Base-by-base conservation (phyloP, 2,888 invertebrate genomes). In the Zygothrica quintamaculata region DNA sequence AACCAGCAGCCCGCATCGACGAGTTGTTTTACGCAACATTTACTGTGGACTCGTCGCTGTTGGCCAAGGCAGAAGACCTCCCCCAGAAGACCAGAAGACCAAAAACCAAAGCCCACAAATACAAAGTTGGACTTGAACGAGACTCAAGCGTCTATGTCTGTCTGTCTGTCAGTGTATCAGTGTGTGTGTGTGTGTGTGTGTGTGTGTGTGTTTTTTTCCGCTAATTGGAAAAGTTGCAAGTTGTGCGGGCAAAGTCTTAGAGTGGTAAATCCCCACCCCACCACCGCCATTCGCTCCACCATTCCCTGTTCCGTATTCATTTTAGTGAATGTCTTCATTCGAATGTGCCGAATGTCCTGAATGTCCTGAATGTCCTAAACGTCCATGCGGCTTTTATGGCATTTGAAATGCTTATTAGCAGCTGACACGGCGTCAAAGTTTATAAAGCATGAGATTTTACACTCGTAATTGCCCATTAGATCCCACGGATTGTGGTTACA, bases 151-250 rank as follows among this genome's bases (percentile, higher is more conserved):
- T 26, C 33, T 44, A n/a, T 37, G 2, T 16, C 37, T 65, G 70
- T 61, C 55, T 79, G 65, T 50, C 13, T 29, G 13, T 50, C 12
- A 42, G 58, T 60, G 52, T 61, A 51, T 60, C n/a, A n/a, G n/a
- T n/a, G n/a, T n/a, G n/a, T n/a, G n/a, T 44, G 12, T 37, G 2
- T 16, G 39, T 65, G 70, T 61, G 55, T 79, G 65, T 50, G 22
- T 29, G 13, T 50, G 16, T 50, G 58, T 60, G 52, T 61, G 55
- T 60, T 71, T 81, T 86, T 77, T 80, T 75, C 64, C 88, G 87
- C 88, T 88, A 88, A 88, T 88, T 88, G 87, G 88, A 88, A 88
- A 88, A 88, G 87, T 88, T 88, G 77, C 71, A 81, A 84, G 85
- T 84, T 86, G 76, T 76, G 64, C 65, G 67, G 60, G 71, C 60